These are phyloP conservation scores for Acromyrmex charruanus DNA, from an alignment of 1,140 invertebrate species.

Conservation along the genomic window DNA sequence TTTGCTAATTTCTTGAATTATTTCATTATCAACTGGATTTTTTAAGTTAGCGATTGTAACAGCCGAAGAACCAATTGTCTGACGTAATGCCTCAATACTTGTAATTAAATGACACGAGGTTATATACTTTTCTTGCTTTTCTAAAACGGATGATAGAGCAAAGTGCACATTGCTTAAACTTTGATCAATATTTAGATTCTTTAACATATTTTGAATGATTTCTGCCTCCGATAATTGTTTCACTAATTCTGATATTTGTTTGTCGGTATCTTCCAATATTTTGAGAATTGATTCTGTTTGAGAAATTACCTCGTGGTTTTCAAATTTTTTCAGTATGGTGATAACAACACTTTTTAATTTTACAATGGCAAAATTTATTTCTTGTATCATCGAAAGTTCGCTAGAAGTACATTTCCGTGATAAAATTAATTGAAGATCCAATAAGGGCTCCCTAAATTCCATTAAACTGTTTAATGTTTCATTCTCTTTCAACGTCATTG, in stretches of 20 bases:
- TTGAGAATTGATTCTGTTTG: conserved; percentile 71
- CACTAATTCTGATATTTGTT: conserved; percentile 73
- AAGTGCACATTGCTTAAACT: conserved; percentile 77
- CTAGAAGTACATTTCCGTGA: conserved; percentile 58
- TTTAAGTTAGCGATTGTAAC: conserved; percentile 71
- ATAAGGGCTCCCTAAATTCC: conserved; percentile 78
- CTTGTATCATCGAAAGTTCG: conserved; percentile 74
- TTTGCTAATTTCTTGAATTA: conserved; percentile 74
- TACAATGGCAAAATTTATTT: conserved; percentile 72
- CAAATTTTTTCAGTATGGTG: conserved; percentile 67
- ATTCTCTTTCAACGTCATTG: conserved; percentile 79
- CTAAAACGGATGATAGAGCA: conserved; percentile 76
- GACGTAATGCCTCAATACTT: conserved; percentile 76
- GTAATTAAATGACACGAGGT: conserved; percentile 66
- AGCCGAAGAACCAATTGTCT: conserved; percentile 73
- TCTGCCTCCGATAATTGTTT: conserved; percentile 50
- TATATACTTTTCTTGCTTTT: conserved; percentile 65
- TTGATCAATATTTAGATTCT: conserved; percentile 72
- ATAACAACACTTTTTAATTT: conserved; percentile 75
- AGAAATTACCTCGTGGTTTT: conserved; percentile 64
- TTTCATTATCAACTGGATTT: conserved; percentile 69
- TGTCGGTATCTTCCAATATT: conserved; percentile 77
- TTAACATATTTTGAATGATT: conserved; percentile 55
- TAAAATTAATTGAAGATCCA: conserved; percentile 76
- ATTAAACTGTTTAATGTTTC: conserved; percentile 78